These are phyloP conservation scores for Cebuella pygmaea DNA, from an alignment of 2,797 vertebrate species.

Conservation along the genomic window DNA sequence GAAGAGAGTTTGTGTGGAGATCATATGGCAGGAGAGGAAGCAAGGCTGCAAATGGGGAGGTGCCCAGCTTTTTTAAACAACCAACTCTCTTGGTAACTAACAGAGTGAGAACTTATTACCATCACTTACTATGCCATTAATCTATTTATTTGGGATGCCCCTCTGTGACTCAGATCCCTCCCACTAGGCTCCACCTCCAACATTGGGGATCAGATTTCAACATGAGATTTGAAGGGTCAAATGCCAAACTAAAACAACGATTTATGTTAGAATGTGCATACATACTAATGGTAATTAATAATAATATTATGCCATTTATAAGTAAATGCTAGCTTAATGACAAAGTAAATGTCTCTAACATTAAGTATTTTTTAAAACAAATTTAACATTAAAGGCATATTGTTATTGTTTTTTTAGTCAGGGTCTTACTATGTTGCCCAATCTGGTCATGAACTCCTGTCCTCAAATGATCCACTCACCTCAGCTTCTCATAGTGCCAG, in stretches of 20 bases:
- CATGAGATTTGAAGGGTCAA: not conserved
- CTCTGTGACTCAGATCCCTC: not conserved
- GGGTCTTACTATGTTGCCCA: no score
- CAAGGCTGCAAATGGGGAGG: not conserved
- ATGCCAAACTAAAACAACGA: not conserved
- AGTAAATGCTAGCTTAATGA: constrained; percentile 9
- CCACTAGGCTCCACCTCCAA: not conserved
- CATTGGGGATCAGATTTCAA: no score
- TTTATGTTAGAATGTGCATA: constrained; percentile 15
- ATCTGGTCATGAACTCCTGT: no score
- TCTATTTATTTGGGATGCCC: not conserved
- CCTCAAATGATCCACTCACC: no score
- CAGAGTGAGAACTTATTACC: not conserved
- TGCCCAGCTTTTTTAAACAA: not conserved
- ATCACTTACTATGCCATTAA: not conserved
- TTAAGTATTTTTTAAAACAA: not conserved
- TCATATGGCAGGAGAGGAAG: not conserved
- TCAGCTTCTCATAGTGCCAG: no score
- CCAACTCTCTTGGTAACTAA: not conserved
- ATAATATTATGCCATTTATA: not conserved
- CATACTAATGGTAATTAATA: constrained; percentile 10
- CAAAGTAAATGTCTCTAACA: not conserved
- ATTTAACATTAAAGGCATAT: not conserved
- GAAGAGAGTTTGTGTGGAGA: not conserved
- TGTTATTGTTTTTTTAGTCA: no score